Conservation (phyloP, 1,140 invertebrate genomes). For the Theocolax elegans region DNA sequence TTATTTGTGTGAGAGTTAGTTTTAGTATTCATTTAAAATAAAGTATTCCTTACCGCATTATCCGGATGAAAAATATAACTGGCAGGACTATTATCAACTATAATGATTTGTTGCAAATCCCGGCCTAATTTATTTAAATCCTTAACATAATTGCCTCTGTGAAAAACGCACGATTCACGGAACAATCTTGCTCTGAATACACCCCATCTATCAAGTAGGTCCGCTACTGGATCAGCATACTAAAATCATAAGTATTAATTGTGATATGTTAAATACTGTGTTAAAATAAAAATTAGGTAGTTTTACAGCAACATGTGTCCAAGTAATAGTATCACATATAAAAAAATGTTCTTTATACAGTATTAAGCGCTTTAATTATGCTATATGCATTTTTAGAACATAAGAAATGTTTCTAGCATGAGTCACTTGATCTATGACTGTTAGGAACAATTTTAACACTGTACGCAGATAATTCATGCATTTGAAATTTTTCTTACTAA, state of each 20-base stretch:
- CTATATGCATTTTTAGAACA: neutral
- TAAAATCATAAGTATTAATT: slow-evolving; percentile 62
- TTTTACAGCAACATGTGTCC: slow-evolving; percentile 5
- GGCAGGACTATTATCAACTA: slow-evolving; percentile 99
- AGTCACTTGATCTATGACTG: slow-evolving; percentile 8
- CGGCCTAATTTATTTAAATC: slow-evolving; percentile 97
- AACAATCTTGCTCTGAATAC: slow-evolving; percentile 97
- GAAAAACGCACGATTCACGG: slow-evolving; percentile 99
- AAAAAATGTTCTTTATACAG: neutral
- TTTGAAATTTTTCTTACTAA: too few relatives aligned
- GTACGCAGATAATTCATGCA: too few relatives aligned
- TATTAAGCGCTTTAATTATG: neutral
- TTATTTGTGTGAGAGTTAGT: too few relatives aligned
- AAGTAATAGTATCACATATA: slow-evolving; percentile 13
- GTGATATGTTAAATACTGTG: too few relatives aligned
- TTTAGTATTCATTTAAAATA: neutral
- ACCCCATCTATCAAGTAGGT: slow-evolving; percentile 97
- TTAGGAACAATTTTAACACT: too few relatives aligned
- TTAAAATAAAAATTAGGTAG: too few relatives aligned
- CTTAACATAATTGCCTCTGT: slow-evolving; percentile 99
- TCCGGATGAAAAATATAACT: slow-evolving; percentile 99
- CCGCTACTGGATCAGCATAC: slow-evolving; percentile 99
- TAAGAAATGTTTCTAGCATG: neutral
- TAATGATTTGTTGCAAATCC: slow-evolving; percentile 95
- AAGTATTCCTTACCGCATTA: slow-evolving; percentile 96